Base-by-base conservation (phyloP, 2,888 invertebrate genomes). In the Galerucella calmariensis region DNA sequence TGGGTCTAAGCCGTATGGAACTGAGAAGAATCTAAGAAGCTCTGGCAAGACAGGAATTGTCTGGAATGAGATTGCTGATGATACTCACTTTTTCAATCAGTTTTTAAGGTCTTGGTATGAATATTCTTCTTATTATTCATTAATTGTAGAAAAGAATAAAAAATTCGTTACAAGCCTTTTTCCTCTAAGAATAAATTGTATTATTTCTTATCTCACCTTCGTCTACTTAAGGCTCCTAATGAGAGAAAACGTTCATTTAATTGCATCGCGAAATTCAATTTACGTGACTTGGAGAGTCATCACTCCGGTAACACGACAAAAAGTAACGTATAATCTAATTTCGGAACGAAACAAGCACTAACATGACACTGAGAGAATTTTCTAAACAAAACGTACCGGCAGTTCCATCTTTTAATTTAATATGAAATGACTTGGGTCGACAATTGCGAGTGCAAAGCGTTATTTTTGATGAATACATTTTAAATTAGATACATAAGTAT, bases 301-400 rank as follows among this genome's bases (percentile, higher is more conserved):
- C 71, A 72, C 65, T 72, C 72, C 61, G 58, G 75, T 72, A 66
- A 59, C 35, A 46, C 20, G 58, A 72, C 63, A 75, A 75, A 75
- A 72, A 75, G 67, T 72, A 69, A 75, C 65, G 69, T 67, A 35
- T 69, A 75, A 75, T 69, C 68, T 69, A 75, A 75, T 75, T 69
- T 75, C 35, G 65, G 66, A 59, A 53, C 53, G 68, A 69, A 20
- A 65, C 75, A 68, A 68, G 71, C 74, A 72, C 59, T 69, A 72
- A 69, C 68, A 72, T 74, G 71, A 75, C 75, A 75, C 70, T 51
- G 46, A 59, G 61, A 72, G 75, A 72, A 72, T 72, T 20, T 20
- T 65, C 72, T 51, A 72, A 75, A 59, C 72, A 72, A 63, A 70
- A 71, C 51, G 51, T 51, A 41, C 41, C 62, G n/a, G 51, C 14